These are phyloP conservation scores for Eurytoma adleriae DNA, from an alignment of 2,888 invertebrate genomes.

Conservation along the genomic window DNA sequence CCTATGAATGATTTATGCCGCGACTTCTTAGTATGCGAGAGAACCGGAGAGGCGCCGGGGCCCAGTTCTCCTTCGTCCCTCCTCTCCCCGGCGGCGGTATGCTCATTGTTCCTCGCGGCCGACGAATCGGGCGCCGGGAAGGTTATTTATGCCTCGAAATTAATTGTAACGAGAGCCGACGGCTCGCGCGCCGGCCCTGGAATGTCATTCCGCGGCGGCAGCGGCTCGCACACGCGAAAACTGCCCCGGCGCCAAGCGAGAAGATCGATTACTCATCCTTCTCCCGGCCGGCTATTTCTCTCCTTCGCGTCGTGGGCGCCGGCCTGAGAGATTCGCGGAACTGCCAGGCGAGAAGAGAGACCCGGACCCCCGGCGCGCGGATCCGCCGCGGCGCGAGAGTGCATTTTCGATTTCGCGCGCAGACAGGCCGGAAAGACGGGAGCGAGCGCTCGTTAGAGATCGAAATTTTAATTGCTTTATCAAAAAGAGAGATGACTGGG, in stretches of 20 bases:
- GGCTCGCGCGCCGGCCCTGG: constrained; percentile 31
- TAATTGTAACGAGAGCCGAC: constrained; percentile 61
- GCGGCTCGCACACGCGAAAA: constrained; percentile 36
- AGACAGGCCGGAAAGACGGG: too few species aligned
- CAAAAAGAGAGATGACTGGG: too few species aligned
- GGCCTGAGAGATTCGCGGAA: constrained; percentile 30
- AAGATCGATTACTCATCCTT: constrained; percentile 40
- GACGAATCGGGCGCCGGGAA: constrained; percentile 64
- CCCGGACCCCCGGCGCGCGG: too few species aligned
- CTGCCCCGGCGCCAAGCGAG: constrained; percentile 37
- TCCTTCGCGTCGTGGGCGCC: background rate
- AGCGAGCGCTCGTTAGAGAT: too few species aligned
- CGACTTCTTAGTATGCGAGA: constrained; percentile 55
- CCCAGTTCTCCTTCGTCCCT: constrained; percentile 28
- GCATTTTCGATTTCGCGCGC: too few species aligned
- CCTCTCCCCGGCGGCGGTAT: too few species aligned
- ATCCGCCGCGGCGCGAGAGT: too few species aligned
- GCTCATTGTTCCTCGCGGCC: constrained; percentile 52
- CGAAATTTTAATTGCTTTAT: too few species aligned
- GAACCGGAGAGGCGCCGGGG: constrained; percentile 39
- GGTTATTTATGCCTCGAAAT: constrained; percentile 68
- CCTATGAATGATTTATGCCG: constrained; percentile 66
- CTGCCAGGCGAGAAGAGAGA: background rate
- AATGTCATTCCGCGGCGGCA: constrained; percentile 37
- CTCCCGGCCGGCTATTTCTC: background rate